Percentiles rank a stretch among this genome's conserved stretches.
These are phyloP conservation scores for Andrena fulva DNA, from an alignment of 2,888 invertebrate genomes.

Conservation along the genomic window DNA sequence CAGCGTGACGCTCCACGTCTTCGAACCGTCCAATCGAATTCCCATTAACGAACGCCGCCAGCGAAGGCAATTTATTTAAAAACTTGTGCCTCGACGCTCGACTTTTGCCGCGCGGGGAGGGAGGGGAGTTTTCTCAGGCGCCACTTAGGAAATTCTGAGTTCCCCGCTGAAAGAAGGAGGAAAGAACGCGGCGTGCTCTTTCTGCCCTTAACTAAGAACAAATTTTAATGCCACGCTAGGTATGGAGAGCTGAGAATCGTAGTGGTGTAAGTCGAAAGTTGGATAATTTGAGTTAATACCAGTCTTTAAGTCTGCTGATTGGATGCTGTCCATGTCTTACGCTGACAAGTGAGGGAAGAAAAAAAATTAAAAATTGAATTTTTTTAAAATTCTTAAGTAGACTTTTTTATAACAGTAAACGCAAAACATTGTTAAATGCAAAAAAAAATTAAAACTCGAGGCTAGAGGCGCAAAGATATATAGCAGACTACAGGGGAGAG, in stretches of 20 bases:
- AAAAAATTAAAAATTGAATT: no score
- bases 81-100: constrained; percentile 10
- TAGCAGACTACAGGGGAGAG: not conserved
- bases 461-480: not conserved
- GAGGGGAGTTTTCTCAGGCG: not conserved
- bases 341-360: no score
- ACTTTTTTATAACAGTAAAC: no score
- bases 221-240: no score
- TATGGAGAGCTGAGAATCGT: no score
- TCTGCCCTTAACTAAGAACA: not conserved
- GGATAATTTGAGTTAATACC: no score
- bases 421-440: no score
- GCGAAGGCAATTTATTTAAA: constrained; percentile 25
- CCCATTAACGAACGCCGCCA: constrained; percentile 4
- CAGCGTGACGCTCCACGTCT: not conserved
- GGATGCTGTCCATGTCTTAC: no score
- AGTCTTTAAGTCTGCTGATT: no score
- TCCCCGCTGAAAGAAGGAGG: not conserved
- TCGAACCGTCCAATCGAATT: constrained; percentile 29
- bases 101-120: not conserved
- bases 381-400: no score
- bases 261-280: no score
- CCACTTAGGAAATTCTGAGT: not conserved
- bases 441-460: not conserved
- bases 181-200: not conserved